phyloP scores from a whole-genome alignment of 2,797 vertebrate species.

The Pteronotus mesoamericanus region DNA sequence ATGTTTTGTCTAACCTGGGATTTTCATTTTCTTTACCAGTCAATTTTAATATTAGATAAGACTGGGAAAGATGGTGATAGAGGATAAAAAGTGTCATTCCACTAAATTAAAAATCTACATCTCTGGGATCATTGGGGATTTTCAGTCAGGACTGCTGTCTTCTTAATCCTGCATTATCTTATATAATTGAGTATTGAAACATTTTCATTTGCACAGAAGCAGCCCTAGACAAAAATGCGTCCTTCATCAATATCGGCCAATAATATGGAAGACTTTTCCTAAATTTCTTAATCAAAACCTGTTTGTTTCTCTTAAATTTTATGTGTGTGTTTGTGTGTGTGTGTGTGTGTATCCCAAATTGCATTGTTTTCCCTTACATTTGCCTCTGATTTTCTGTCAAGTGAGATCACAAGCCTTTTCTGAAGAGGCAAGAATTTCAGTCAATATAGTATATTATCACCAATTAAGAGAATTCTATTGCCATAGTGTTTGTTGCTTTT shows the following conservation, averaged over 20 bases:
- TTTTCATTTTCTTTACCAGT: not conserved
- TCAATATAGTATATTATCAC: not conserved
- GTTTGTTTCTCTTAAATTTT: not conserved
- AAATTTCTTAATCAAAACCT: not conserved
- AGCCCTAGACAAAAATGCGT: not conserved
- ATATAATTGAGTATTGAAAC: not conserved
- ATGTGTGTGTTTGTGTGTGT: no score
- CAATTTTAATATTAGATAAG: not conserved
- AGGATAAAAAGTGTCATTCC: not conserved
- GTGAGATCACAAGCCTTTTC: not conserved
- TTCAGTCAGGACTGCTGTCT: not conserved
- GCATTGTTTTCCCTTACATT: not conserved
- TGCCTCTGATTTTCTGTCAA: not conserved
- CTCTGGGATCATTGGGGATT: not conserved
- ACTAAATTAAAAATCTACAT: not conserved
- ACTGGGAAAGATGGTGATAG: not conserved
- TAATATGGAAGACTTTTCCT: not conserved
- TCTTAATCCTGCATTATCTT: not conserved
- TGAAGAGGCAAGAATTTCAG: not conserved
- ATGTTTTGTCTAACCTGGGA: not conserved
- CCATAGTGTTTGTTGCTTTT: not conserved
- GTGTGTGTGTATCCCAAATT: not conserved
- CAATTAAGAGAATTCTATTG: not conserved
- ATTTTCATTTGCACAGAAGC: not conserved
- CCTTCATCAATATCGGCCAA: not conserved